These are phyloP conservation scores for Chloroclystis v-ata DNA, from an alignment of 2,888 invertebrate genomes.

Conservation along the genomic window DNA sequence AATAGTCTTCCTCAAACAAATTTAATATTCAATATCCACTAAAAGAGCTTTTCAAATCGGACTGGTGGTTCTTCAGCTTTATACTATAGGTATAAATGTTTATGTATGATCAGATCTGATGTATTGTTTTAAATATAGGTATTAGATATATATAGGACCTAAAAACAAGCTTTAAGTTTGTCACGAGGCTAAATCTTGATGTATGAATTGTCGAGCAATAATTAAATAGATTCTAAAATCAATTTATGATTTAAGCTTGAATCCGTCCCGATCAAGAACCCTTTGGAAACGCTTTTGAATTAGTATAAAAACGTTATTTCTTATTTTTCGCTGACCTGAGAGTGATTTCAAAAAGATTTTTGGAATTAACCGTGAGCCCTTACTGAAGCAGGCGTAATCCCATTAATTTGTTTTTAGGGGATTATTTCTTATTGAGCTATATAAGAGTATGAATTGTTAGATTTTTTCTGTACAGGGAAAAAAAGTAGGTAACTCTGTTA, in stretches of 20 bases:
- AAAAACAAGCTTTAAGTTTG: too few relatives aligned
- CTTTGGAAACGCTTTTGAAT: conserved; percentile 61
- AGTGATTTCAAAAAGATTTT: conserved; percentile 45
- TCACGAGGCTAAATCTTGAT: too few relatives aligned
- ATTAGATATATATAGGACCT: too few relatives aligned
- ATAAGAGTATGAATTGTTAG: conserved; percentile 23
- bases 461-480: background rate
- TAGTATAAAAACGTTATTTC: conserved; percentile 46
- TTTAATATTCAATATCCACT: too few relatives aligned
- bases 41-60: too few relatives aligned
- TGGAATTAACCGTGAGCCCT: conserved; percentile 29
- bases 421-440: conserved; percentile 43
- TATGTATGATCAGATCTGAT: too few relatives aligned
- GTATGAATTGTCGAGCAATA: too few relatives aligned
- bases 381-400: conserved; percentile 31
- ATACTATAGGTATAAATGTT: too few relatives aligned
- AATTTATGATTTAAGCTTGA: background rate
- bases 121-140: too few relatives aligned
- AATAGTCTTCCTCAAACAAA: too few relatives aligned
- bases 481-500: conserved; percentile 1
- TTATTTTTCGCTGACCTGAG: conserved; percentile 45
- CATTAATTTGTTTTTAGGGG: conserved; percentile 38
- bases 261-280: conserved; percentile 33
- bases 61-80: too few relatives aligned
- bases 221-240: too few relatives aligned